Base-by-base conservation (phyloP, 2,888 invertebrate species). In the Drosophila parthenogenetica region DNA sequence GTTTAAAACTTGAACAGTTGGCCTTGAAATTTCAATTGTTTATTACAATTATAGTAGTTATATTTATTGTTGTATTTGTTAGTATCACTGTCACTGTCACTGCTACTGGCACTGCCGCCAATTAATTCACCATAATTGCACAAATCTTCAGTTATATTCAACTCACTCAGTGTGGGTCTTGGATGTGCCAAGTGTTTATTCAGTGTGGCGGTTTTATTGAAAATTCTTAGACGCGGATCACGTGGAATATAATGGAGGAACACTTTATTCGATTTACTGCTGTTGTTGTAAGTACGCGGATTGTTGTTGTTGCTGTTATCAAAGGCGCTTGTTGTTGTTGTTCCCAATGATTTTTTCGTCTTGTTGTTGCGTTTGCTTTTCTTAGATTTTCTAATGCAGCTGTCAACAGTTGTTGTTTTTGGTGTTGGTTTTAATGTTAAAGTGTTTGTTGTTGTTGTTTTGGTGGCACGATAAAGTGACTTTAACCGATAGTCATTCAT, bases 401-500 rank as follows among this genome's bases (percentile, higher is more conserved):
- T 63, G 50, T 55, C 53, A 55, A 51, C 25, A 39, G 72, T 50
- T 50, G 66, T 49, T 64, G 58, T 14, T 67, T 68, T 19, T 40
- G 69, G 35, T 42, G 62, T 45, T 43, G 54, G n/a, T 61, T 55
- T 40, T 32, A 64, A 19, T 51, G 43, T 35, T 50, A 35, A 51
- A 22, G 45, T 45, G n/a, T 43, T 54, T 70, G 71, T 43, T 71
- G 60, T 65, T 70, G 69, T 78, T 55, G 71, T 70, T 78, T 77
- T 81, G 54, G 73, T 76, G 78, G 77, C 78, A 77, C 79, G 70
- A 75, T 87, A 81, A 78, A 83, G 84, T 77, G 84, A 83, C 81
- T 91, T 91, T 69, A 89, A 89, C 90, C 91, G 90, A 88, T 90
- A 86, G 84, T 90, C 92, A 91, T 92, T 90, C 92, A 92, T 92